These are phyloP conservation scores for Fragum whitleyi DNA, from an alignment of 2,888 invertebrate genomes.

Conservation along the genomic window DNA sequence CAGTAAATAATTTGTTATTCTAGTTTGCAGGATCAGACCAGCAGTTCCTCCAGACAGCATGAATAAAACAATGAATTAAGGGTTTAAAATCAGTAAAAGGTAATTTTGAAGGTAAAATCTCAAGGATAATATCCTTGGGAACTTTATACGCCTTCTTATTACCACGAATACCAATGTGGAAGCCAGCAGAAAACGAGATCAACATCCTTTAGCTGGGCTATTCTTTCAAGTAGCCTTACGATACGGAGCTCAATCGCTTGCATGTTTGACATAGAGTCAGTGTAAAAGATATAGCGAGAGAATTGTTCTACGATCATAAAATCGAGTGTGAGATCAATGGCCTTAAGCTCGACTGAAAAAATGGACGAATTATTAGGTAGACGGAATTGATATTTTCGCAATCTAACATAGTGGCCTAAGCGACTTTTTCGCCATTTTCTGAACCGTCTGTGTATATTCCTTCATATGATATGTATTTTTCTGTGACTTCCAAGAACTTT, in stretches of 20 bases:
- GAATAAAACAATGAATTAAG: conserved; percentile 1
- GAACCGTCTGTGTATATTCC: conserved; percentile 54
- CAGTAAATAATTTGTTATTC: conserved; percentile 15
- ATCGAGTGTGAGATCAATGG: too few species aligned
- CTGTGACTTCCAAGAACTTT: too few species aligned
- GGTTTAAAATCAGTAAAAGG: conserved; percentile 27
- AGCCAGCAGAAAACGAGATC: conserved; percentile 35
- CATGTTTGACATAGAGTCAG: conserved; percentile 30
- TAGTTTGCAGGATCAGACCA: neutral
- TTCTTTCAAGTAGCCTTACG: conserved; percentile 14
- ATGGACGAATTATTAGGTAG: too few species aligned
- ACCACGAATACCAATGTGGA: conserved; percentile 32
- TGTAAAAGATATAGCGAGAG: conserved; percentile 16
- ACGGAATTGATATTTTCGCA: neutral
- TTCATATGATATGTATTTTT: too few species aligned
- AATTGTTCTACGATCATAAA: neutral
- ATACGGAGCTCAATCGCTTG: conserved; percentile 16
- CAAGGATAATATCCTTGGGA: conserved; percentile 12
- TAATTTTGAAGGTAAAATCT: neutral
- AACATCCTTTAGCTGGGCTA: neutral
- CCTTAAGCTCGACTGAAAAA: too few species aligned
- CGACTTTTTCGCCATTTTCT: conserved; percentile 25
- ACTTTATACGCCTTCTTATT: conserved; percentile 15
- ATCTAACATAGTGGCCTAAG: neutral
- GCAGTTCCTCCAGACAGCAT: conserved; percentile 8